phyloP scores from a whole-genome alignment of 2,888 invertebrate species.

The Rotaria macrura region DNA sequence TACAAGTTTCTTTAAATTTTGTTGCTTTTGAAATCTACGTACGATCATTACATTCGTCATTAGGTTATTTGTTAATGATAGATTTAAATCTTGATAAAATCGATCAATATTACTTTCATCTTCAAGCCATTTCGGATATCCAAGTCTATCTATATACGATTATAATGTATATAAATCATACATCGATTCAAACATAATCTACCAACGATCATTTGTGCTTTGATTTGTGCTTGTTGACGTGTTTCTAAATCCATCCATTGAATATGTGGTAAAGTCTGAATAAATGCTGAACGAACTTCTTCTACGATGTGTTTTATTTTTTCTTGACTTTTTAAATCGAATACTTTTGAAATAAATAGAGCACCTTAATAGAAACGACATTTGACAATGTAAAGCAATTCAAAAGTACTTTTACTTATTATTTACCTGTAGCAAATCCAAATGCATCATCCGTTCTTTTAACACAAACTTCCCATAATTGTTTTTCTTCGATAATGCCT shows the following conservation, averaged over 20 bases:
- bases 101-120: conserved; percentile 39
- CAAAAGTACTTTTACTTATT: neutral
- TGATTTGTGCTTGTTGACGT: conserved; percentile 38
- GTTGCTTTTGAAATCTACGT: conserved; percentile 37
- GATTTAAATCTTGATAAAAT: conserved; percentile 38
- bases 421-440: conserved; percentile 38
- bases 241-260: conserved; percentile 44
- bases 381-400: neutral
- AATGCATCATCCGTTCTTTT: conserved; percentile 36
- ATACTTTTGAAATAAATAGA: conserved; percentile 37
- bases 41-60: conserved; percentile 42
- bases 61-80: conserved; percentile 39
- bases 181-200: neutral
- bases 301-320: conserved; percentile 39
- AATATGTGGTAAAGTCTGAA: conserved; percentile 37
- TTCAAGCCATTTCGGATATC: conserved; percentile 42
- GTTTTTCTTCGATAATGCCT: conserved; percentile 37
- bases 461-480: conserved; percentile 40
- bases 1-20: conserved; percentile 39
- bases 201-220: conserved; percentile 36
- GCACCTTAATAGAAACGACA: conserved; percentile 36
- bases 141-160: conserved; percentile 37
- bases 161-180: neutral
- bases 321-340: conserved; percentile 37
- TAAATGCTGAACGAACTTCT: conserved; percentile 38